Evolutionary conservation across 2,797 vertebrate species (phyloP).

Genomic region (Lateolabrax maculatus): DNA sequence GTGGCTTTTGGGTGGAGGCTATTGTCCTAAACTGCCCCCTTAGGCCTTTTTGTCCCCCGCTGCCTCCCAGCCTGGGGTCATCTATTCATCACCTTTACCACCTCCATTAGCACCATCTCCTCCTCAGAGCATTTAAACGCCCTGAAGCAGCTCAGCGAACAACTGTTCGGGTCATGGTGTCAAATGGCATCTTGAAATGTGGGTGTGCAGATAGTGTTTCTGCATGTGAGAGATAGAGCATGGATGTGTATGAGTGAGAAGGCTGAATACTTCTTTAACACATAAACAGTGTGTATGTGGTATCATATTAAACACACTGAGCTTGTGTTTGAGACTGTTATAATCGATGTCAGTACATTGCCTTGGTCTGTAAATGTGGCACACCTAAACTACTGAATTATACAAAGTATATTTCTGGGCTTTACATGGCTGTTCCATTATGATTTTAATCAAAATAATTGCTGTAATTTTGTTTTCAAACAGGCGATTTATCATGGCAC

Average conservation of each 20-base stretch:
- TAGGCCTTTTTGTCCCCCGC: constrained; percentile 55
- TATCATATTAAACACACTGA: constrained; percentile 1
- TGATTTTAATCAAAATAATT: constrained; percentile 7
- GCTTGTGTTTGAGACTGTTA: not conserved
- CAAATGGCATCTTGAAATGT: constrained; percentile 50
- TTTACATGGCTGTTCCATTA: not conserved
- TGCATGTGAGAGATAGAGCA: constrained; percentile 23
- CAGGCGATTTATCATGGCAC: not conserved
- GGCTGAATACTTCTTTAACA: constrained; percentile 1
- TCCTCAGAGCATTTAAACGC: constrained; percentile 52
- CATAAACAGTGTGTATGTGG: not conserved
- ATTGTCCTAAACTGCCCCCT: constrained; percentile 60
- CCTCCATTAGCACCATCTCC: constrained; percentile 67
- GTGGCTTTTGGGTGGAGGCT: constrained; percentile 33
- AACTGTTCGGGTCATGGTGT: constrained; percentile 59
- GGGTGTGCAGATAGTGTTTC: constrained; percentile 41
- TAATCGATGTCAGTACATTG: not conserved
- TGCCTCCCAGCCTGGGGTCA: constrained; percentile 54
- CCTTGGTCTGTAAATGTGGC: not conserved
- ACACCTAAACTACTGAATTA: not conserved
- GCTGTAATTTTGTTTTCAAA: constrained; percentile 1
- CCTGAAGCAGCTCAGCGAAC: constrained; percentile 40
- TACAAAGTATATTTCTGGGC: not conserved
- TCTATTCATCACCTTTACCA: constrained; percentile 74
- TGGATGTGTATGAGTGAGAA: constrained; percentile 3